Percentiles rank a stretch among this genome's conserved stretches.
phyloP scores from a whole-genome alignment of 2,888 invertebrate species.

The Polietes domitor region DNA sequence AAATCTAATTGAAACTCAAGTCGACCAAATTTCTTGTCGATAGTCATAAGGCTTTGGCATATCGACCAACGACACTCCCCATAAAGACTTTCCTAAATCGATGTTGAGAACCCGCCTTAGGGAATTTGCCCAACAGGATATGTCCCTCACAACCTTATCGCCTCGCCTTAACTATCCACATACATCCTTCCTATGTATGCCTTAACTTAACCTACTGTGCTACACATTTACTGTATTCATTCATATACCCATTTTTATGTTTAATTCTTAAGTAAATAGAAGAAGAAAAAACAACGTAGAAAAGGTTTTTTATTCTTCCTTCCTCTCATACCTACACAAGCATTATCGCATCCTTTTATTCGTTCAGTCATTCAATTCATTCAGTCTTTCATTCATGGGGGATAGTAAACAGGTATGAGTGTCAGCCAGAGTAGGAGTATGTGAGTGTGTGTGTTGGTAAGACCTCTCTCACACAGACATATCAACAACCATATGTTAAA shows the following conservation, averaged over 20 bases:
- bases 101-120: too few relatives aligned
- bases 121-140: neutral
- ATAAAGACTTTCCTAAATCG: too few relatives aligned
- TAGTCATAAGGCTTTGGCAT: too few relatives aligned
- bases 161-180: neutral
- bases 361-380: neutral
- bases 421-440: neutral
- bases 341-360: neutral
- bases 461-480: neutral
- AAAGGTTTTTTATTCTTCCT: neutral
- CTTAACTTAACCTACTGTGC: neutral
- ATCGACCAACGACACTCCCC: too few relatives aligned
- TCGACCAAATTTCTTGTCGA: too few relatives aligned
- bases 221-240: neutral
- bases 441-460: neutral
- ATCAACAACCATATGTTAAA: neutral
- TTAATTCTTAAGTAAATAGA: conserved; percentile 18
- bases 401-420: neutral
- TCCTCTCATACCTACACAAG: neutral
- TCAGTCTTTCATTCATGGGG: neutral
- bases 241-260: neutral
- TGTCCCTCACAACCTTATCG: neutral
- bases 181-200: neutral
- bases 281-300: too few relatives aligned
- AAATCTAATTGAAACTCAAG: too few relatives aligned